Evolutionary conservation across 2,888 invertebrate genomes (phyloP), one percentile per base, ranked within the genome.

Genomic region (Ochlodes sylvanus): DNA sequence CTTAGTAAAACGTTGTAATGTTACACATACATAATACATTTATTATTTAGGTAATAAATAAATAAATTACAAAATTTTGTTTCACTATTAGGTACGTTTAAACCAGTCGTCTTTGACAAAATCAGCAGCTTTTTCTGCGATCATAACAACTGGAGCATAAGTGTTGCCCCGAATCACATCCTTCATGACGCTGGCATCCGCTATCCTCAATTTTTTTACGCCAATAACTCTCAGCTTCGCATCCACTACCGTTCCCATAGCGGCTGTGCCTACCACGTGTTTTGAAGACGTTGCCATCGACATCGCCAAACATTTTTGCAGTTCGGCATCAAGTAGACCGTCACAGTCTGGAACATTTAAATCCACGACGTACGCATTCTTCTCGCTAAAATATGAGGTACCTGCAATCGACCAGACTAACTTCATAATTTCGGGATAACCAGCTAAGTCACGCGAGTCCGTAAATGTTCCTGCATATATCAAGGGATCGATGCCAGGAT

Each of bases 131-230:
- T 78, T 80, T 73, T 92, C 91, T 0, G 90, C 91, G 44, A 91
- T 82, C 91, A 92, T 92, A 7, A 91, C 77, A 7, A 88, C 88
- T 0, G 89, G 88, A 0, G 91, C 86, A 68, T 91, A 89, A 5
- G 90, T 91, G 72, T 92, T 92, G 0, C 89, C 92, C 5, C 92
- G 79, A 2, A 84, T 62, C 0, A 88, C 79, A 15, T 73, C 73
- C 0, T 91, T 88, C 86, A 92, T 88, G 3, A 83, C 85, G 64
- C 90, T 88, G 15, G 91, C 92, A 71, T 92, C 92, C 7, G 74
- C 90, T 41, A 92, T 89, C 14, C 92, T 76, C 68, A 92, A 69
- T 0, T 79, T 72, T 0, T 52, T 9, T 9, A 91, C 68, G 0
- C 89, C 89, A 0, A 64, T 64, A 38, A 92, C 90, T 44, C 72